Conservation (phyloP, 2,888 invertebrate species). For the Polietes domitor region DNA sequence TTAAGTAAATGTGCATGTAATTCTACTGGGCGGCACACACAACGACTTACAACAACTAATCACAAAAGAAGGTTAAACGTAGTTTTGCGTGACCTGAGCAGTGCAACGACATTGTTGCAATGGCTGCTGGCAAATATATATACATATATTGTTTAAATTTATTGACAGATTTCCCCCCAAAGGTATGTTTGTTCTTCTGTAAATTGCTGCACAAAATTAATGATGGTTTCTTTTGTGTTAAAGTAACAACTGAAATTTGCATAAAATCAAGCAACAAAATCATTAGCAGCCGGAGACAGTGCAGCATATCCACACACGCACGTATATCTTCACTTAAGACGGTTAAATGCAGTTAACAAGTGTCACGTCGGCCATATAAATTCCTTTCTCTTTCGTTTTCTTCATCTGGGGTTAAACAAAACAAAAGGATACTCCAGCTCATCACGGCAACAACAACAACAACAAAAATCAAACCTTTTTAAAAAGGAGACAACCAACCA, state of each 20-base stretch:
- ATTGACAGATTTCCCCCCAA: constrained; percentile 7
- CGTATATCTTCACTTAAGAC: constrained; percentile 56
- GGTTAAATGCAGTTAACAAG: constrained; percentile 74
- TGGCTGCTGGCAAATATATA: neutral
- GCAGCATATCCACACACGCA: constrained; percentile 10
- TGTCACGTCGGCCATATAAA: constrained; percentile 78
- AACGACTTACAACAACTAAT: neutral
- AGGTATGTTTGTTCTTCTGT: neutral
- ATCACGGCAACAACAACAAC: constrained; percentile 50
- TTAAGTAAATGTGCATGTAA: too few species aligned
- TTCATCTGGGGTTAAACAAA: constrained; percentile 60
- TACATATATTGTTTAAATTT: neutral
- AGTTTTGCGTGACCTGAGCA: constrained; percentile 8
- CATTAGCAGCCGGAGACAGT: constrained; percentile 53
- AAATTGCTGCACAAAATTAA: constrained; percentile 49
- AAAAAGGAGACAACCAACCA: constrained; percentile 55
- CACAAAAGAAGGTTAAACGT: constrained; percentile 13
- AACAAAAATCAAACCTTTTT: constrained; percentile 39
- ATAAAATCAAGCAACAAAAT: constrained; percentile 68
- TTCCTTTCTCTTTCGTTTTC: constrained; percentile 63
- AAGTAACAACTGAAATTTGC: constrained; percentile 67
- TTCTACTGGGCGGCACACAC: neutral
- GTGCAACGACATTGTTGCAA: constrained; percentile 3
- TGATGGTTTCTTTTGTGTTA: constrained; percentile 49
- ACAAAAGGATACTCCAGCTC: constrained; percentile 61